Conservation (phyloP, 1,140 invertebrate species). For the Pogonomyrmex barbatus region DNA sequence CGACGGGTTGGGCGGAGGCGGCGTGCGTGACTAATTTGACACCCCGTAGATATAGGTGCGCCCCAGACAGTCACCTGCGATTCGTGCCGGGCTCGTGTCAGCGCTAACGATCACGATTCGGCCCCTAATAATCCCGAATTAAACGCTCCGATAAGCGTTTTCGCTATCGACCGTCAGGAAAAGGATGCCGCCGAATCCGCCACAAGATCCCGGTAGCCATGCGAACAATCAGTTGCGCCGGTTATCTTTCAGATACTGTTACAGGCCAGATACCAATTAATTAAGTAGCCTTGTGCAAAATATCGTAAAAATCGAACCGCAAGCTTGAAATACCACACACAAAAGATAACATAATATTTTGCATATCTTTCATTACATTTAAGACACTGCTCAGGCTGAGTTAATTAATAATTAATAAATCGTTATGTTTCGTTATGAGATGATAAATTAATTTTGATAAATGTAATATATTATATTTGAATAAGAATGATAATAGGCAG, state of each 20-base stretch:
- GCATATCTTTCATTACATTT: background rate
- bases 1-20: slow-evolving; percentile 61
- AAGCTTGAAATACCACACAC: background rate
- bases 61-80: slow-evolving; percentile 77
- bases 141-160: slow-evolving; percentile 72
- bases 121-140: slow-evolving; percentile 78
- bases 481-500: background rate
- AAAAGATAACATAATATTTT: no score
- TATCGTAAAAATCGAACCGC: background rate
- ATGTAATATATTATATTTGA: background rate
- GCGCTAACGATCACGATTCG: slow-evolving; percentile 77
- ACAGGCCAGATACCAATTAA: background rate
- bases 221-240: slow-evolving; percentile 16
- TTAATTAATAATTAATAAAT: slow-evolving; percentile 3
- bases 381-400: background rate
- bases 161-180: slow-evolving; percentile 55
- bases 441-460: slow-evolving; percentile 12
- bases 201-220: slow-evolving; percentile 13
- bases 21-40: slow-evolving; percentile 80
- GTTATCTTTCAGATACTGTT: background rate
- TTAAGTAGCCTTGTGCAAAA: background rate
- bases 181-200: slow-evolving; percentile 32
- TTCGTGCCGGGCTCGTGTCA: slow-evolving; percentile 77
- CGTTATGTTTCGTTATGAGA: background rate
- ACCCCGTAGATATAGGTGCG: slow-evolving; percentile 74